Evolutionary conservation across 2,113 vertebrate species (phyloP), one percentile per base, ranked within the genome.

Genomic region (Casuarius casuarius): DNA sequence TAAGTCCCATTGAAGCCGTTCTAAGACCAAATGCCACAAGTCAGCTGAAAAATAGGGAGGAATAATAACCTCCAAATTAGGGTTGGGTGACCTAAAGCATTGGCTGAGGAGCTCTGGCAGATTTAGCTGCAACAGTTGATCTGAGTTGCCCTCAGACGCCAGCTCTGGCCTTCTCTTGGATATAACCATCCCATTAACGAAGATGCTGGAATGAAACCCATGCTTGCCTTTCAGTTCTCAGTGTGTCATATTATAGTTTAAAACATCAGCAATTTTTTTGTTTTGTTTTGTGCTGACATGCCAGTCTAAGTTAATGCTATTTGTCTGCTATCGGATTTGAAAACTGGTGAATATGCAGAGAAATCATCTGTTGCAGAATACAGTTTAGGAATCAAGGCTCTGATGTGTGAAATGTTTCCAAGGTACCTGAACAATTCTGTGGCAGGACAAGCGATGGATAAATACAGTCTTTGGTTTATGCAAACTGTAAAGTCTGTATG

Each of bases 361-460:
- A 68, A 73, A 40, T 9, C 40, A 77, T 7, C 22, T 7, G 3
- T 18, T 0, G 0, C 8, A 14, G 2, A 56, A 31, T 7, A 8
- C 2, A 17, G 2, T 42, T 86, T 19, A 56, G 59, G 51, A 84
- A 67, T 42, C 0, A 86, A 54, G 65, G 25, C 33, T 77, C 52
- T 52, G 52, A 52, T 44, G 22, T 58, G 44, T 11, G 42, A 48
- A 35, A 71, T 38, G 6, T 49, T 88, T 83, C 44, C 35, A 48
- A 23, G 0, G 3, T 25, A 7, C 1, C 4, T 26, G 51, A 71
- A 12, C 20, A 83, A 5, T 62, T 77, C 67, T 49, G 23, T 1
- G 16, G 33, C 22, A 94, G 65, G 31, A 74, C 33, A 15, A 28
- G 40, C 70, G 23, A 8, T 20, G 49, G 28, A 63, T 54, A 54